phyloP scores from a whole-genome alignment of 2,888 invertebrate species.

The Nomada fucata region DNA sequence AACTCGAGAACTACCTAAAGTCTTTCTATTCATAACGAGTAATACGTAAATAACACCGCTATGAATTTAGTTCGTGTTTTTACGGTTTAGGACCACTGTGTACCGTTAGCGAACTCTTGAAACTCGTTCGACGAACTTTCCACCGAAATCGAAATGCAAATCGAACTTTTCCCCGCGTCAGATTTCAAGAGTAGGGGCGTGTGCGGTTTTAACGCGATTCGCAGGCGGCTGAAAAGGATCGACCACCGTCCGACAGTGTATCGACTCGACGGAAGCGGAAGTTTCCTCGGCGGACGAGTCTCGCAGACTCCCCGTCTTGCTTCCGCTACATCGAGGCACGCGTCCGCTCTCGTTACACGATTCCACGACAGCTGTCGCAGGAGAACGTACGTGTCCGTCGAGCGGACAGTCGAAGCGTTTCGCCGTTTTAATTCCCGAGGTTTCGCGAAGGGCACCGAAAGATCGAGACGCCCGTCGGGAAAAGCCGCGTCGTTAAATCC shows the following conservation, averaged over 20 bases:
- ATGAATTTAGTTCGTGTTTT: no score
- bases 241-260: constrained; percentile 36
- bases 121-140: no score
- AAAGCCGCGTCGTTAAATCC: constrained; percentile 9
- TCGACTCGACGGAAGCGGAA: constrained; percentile 10
- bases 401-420: no score
- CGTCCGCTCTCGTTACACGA: no score
- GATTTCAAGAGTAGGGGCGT: not conserved
- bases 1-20: no score
- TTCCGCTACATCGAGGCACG: not conserved
- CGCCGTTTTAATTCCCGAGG: not conserved
- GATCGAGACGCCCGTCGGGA: no score
- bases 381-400: not conserved
- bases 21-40: no score
- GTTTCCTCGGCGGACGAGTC: not conserved
- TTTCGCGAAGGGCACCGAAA: not conserved
- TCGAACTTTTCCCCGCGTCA: no score
- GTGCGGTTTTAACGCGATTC: constrained; percentile 3
- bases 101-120: no score
- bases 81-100: no score
- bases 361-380: not conserved
- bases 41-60: no score
- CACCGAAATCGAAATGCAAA: no score
- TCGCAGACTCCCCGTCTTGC: not conserved
- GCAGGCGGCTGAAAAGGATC: constrained; percentile 26